Evolutionary conservation across 2,797 vertebrate species (phyloP), one percentile per base, ranked within the genome.

Genomic region (Steatocranus sp.): DNA sequence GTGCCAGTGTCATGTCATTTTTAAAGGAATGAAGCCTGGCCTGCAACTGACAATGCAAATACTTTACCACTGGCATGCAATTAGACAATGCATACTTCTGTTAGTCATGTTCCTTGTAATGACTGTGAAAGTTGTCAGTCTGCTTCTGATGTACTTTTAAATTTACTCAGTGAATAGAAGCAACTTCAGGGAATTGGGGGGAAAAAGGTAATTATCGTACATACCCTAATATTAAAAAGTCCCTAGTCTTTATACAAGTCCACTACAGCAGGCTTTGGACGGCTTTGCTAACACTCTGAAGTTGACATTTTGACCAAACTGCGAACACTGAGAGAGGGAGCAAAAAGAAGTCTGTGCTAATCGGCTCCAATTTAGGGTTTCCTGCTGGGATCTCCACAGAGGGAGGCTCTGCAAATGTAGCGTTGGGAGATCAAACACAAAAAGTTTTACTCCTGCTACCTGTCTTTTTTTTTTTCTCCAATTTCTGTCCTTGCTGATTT

Each of bases 331-430:
- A 81, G 48, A 49, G 70, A 81, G 51, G 78, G 82, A 53, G 54
- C 81, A 86, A 78, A 75, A 83, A 83, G 86, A 78, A 92, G 84
- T 86, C 18, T 6, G 58, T 70, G 81, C 36, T 88, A 85, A 92
- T 93, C 89, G 89, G 92, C 89, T 88, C 84, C 81, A 91, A 81
- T 92, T 91, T 90, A 81, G 81, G 78, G 86, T 86, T 92, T 89
- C 92, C 83, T 86, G 88, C 92, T 88, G 92, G 23, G 91, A 83
- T 79, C 79, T 80, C 74, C 30, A 51, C 83, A 68, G 85, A 91
- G 87, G 80, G 81, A 81, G 23, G 14, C 61, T 75, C 82, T 87
- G 68, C 90, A 93, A 90, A 92, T 92, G 90, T 76, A 63, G 77
- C 17, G 27, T 9, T 43, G 8, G 18, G 56, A 90, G 87, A 70